phyloP scores from a whole-genome alignment of 2,113 vertebrate species.

The Pituophis catenifer region DNA sequence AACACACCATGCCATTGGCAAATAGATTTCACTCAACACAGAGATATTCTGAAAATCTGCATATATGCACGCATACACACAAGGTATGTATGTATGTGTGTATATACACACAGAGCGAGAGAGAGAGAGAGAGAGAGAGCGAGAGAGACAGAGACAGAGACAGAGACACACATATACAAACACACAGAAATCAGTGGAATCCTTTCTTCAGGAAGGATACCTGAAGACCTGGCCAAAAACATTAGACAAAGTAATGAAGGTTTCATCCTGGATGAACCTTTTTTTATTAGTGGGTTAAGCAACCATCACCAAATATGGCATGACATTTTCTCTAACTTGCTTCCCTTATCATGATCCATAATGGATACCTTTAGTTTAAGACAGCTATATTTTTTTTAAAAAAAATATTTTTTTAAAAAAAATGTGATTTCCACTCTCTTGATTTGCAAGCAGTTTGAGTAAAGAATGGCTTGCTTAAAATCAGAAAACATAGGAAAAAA shows the following conservation, averaged over 20 bases:
- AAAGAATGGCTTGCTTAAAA: background rate
- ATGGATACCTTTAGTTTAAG: background rate
- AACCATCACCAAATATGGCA: background rate
- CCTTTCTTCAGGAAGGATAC: background rate
- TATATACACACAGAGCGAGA: too few species aligned
- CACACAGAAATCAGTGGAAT: background rate
- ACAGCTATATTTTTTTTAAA: background rate
- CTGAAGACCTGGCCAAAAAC: background rate
- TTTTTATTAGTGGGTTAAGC: background rate
- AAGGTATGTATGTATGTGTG: too few species aligned
- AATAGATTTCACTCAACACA: background rate
- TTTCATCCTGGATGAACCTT: fast-evolving
- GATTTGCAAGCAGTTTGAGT: background rate
- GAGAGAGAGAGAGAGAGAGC: too few species aligned
- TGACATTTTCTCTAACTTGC: background rate
- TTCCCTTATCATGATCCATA: background rate
- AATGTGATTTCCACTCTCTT: background rate
- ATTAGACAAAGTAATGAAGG: background rate
- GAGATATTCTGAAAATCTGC: background rate
- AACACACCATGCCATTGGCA: background rate
- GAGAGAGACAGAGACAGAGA: too few species aligned
- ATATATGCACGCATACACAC: background rate
- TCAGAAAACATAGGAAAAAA: background rate
- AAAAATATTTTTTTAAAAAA: background rate
- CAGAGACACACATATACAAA: background rate